Base-by-base conservation (phyloP, 2,113 vertebrate genomes). In the Anolis sagrei region DNA sequence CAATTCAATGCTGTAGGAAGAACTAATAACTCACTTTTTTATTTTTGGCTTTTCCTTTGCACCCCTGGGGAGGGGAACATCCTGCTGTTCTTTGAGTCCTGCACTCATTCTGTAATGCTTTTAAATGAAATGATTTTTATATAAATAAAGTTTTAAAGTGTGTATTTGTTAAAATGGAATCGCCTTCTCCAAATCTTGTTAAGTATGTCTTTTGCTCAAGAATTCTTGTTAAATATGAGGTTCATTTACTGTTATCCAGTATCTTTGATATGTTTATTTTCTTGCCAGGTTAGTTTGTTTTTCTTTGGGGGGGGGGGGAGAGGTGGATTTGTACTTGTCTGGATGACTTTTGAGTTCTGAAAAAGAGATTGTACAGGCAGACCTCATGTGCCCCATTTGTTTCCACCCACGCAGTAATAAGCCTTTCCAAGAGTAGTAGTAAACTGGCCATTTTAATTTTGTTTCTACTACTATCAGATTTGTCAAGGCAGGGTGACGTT, bases 111-210 rank as follows among this genome's bases (percentile, higher is more conserved):
- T 96, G 93, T 96, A 97, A 96, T 83, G 96, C 96, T 97, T 97
- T 96, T 96, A 89, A 96, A 96, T 94, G 89, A 96, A 96, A 93
- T 97, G 96, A 96, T 94, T 96, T 97, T 96, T 97, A 96, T 97
- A 97, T 97, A 97, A 96, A 96, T 96, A 97, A 97, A 93, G 95
- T 97, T 97, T 96, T 96, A 96, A 96, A 96, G 96, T 95, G 96
- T 95, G 95, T 87, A 72, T 87, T 49, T 76, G 49, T 88, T 91
- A 82, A 91, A 87, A 64, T 90, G 76, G 70, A 84, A 54, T 76
- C 10, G 61, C 62, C 82, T 34, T 68, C 25, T 79, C 81, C 81
- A 81, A 51, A 74, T 86, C 39, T 74, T 86, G 58, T 74, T 13
- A 58, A 81, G 84, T 75, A 61, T 54, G 76, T 86, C 34, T 54